Conservation (phyloP, 2,888 invertebrate species). For the Lordiphosa fenestrarum region DNA sequence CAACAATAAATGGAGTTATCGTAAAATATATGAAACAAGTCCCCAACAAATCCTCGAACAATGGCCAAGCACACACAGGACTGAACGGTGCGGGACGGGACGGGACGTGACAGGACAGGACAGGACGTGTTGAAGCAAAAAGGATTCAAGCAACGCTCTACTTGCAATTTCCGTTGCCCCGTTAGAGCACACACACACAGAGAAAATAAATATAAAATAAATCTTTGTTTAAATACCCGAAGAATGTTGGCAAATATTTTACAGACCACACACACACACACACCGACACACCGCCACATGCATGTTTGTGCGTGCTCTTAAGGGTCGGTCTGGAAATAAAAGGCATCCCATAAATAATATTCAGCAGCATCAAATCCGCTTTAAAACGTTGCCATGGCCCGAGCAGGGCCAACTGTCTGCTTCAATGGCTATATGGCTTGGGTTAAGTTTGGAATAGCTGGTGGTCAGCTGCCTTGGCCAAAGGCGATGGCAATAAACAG, state of each 20-base stretch:
- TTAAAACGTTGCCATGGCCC: constrained; percentile 52
- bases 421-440: background rate
- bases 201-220: constrained; percentile 64
- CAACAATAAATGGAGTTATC: constrained; percentile 68
- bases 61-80: constrained; percentile 45
- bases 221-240: constrained; percentile 73
- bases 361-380: constrained; percentile 70
- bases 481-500: no score
- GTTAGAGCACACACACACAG: constrained; percentile 24
- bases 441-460: no score
- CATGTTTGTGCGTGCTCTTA: constrained; percentile 40
- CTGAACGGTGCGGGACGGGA: constrained; percentile 13
- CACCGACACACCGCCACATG: background rate
- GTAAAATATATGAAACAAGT: constrained; percentile 75
- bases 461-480: no score
- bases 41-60: constrained; percentile 69
- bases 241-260: constrained; percentile 73
- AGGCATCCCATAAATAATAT: constrained; percentile 66
- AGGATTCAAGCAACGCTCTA: constrained; percentile 69
- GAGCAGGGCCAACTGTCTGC: constrained; percentile 10
- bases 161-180: constrained; percentile 70
- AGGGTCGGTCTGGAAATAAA: constrained; percentile 63
- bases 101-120: constrained; percentile 43
- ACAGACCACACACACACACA: constrained; percentile 17
- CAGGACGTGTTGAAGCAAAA: constrained; percentile 71